Conservation (phyloP, 2,888 invertebrate genomes). For the Linnaemya tessellans region DNA sequence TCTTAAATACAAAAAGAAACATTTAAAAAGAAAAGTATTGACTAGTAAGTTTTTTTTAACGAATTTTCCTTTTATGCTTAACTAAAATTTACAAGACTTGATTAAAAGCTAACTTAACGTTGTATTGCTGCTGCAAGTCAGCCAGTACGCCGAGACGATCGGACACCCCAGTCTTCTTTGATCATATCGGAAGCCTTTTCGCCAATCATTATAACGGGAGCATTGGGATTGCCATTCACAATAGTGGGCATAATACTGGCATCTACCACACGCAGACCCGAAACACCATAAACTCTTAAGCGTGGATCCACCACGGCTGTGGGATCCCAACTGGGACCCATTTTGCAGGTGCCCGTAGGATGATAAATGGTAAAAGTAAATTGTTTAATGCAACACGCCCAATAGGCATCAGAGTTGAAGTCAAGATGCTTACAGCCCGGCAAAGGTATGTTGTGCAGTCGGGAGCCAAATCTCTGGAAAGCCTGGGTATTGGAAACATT, state of each 20-base stretch:
- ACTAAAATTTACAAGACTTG: constrained; percentile 11
- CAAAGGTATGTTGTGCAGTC: constrained; percentile 90
- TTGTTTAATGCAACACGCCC: constrained; percentile 93
- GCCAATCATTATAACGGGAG: constrained; percentile 94
- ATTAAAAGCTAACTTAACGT: constrained; percentile 31
- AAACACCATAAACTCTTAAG: constrained; percentile 90
- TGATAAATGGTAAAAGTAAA: constrained; percentile 93
- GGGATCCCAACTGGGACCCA: constrained; percentile 91
- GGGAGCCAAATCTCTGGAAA: constrained; percentile 91
- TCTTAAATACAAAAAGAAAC: constrained; percentile 28
- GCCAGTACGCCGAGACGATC: constrained; percentile 61
- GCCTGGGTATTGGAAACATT: constrained; percentile 91
- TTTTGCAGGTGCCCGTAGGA: constrained; percentile 93
- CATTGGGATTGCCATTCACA: constrained; percentile 95
- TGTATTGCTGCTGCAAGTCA: not conserved
- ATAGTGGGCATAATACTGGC: constrained; percentile 95
- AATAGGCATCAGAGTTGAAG: constrained; percentile 91
- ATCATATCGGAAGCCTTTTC: constrained; percentile 95
- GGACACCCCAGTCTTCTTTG: constrained; percentile 91
- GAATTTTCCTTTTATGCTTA: constrained; percentile 16
- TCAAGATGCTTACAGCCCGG: constrained; percentile 91
- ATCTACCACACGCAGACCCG: constrained; percentile 90
- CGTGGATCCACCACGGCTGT: constrained; percentile 92
- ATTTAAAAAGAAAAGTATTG: constrained; percentile 53
- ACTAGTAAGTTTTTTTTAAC: constrained; percentile 55